Percentiles rank a stretch among this genome's conserved stretches.
phyloP scores from a whole-genome alignment of 2,113 vertebrate species.

The Laticauda colubrina region DNA sequence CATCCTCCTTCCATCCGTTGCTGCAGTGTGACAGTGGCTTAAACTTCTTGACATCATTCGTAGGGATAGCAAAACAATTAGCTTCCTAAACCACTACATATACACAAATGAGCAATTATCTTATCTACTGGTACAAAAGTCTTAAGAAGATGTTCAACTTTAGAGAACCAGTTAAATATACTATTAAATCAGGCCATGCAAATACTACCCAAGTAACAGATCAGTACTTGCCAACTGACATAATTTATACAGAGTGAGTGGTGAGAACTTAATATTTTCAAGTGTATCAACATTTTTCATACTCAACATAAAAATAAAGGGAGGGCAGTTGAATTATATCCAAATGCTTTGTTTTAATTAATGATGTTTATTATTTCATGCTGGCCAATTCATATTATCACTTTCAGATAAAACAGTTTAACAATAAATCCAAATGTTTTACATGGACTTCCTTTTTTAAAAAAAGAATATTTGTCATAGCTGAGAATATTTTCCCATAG shows the following conservation, averaged over 20 bases:
- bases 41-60: background rate
- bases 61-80: background rate
- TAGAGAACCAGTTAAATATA: conserved; percentile 4
- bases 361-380: conserved; percentile 45
- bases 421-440: conserved; percentile 36
- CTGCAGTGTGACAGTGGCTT: too few relatives aligned
- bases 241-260: conserved; percentile 26
- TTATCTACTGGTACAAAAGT: background rate
- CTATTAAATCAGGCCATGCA: background rate
- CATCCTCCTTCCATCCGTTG: too few relatives aligned
- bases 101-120: background rate
- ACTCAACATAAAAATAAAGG: conserved; percentile 31
- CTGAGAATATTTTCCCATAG: conserved; percentile 47
- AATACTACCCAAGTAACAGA: background rate
- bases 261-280: conserved; percentile 24
- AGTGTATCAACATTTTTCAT: conserved; percentile 28
- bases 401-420: conserved; percentile 44
- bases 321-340: conserved; percentile 41
- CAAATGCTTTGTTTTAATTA: conserved; percentile 57
- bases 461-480: conserved; percentile 43
- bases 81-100: background rate
- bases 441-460: conserved; percentile 48
- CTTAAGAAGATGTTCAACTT: background rate
- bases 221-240: background rate
- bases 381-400: conserved; percentile 48